Conservation (phyloP, 2,113 vertebrate genomes). For the Hepsetus odoe region DNA sequence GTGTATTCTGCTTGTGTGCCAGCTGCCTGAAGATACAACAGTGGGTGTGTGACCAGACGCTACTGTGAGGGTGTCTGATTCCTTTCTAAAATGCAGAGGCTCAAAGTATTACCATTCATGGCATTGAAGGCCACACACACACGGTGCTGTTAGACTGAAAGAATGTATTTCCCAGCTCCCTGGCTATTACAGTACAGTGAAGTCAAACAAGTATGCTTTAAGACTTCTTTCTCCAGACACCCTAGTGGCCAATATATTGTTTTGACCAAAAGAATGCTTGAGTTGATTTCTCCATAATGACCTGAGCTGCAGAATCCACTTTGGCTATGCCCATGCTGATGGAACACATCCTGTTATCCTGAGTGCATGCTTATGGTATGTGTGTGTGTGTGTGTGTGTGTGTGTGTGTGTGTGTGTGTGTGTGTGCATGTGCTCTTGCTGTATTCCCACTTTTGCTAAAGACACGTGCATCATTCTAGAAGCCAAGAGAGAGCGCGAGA, state of each 20-base stretch:
- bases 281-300: constrained; percentile 12
- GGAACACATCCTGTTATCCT: constrained; percentile 10
- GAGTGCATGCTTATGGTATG: not conserved
- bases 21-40: constrained; percentile 27
- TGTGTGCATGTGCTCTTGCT: not conserved
- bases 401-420: constrained; percentile 11
- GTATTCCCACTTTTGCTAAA: constrained; percentile 7
- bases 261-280: constrained; percentile 6
- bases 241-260: constrained; percentile 20
- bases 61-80: not conserved
- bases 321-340: constrained; percentile 27
- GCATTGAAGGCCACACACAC: constrained; percentile 2
- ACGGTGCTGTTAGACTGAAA: not conserved
- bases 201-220: constrained; percentile 1
- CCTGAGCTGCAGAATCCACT: not conserved
- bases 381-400: constrained; percentile 13
- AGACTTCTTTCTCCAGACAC: constrained; percentile 4
- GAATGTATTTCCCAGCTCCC: constrained; percentile 1
- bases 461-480: constrained; percentile 22
- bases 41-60: constrained; percentile 1
- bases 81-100: not conserved
- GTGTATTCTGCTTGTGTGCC: not conserved
- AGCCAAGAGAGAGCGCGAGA: constrained; percentile 34
- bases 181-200: constrained; percentile 1
- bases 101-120: constrained; percentile 1